Base-by-base conservation (phyloP, 2,797 vertebrate species). In the Phataginus tetradactyla region DNA sequence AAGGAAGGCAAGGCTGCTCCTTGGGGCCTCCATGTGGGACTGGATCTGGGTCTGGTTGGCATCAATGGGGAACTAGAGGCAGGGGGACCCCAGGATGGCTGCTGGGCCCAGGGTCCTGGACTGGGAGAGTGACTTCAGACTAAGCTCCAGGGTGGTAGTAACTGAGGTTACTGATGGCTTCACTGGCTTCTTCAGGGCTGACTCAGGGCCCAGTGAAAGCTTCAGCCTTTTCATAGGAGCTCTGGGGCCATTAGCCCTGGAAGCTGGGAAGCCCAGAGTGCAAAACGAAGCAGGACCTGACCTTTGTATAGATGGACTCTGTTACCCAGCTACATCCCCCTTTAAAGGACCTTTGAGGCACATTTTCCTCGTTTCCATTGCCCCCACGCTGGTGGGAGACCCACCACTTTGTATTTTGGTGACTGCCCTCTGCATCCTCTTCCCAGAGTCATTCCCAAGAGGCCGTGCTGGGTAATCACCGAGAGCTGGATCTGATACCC, bases 381-480 rank as follows among this genome's bases (percentile, higher is more conserved):
- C 25, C 34, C 63, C 45, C 17, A n/a, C 37, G 49, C 37, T 27
- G 25, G 66, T 11, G 4, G 49, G 14, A 18, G 64, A 51, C 49
- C 2, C 3, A 7, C 12, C 18, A 13, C 25, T 42, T 57, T 0
- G 1, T 5, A 2, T 57, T 64, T n/a, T 42, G 81, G 29, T 42
- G 57, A 23, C 34, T 7, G 18, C 3, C 7, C 25, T 45, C n/a
- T 4, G 10, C 12, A 1, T 34, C 68, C 45, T 39, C 29, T 53
- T 27, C 39, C 25, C 27, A 4, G 17, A 49, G n/a, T 21, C 57
- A 13, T 13, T 37, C n/a, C 75, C 18, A 9, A 13, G 63, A 34
- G 69, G 57, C 34, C 17, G 49, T 34, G 7, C 18, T 4, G 51
- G 53, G 7, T 2, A 45, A 53, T 68, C 45, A 13, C 5, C 12